Percentiles rank a stretch among this genome's conserved stretches.
Evolutionary conservation across 2,797 vertebrate genomes (phyloP).

Genomic region (Poecilia wingei): DNA sequence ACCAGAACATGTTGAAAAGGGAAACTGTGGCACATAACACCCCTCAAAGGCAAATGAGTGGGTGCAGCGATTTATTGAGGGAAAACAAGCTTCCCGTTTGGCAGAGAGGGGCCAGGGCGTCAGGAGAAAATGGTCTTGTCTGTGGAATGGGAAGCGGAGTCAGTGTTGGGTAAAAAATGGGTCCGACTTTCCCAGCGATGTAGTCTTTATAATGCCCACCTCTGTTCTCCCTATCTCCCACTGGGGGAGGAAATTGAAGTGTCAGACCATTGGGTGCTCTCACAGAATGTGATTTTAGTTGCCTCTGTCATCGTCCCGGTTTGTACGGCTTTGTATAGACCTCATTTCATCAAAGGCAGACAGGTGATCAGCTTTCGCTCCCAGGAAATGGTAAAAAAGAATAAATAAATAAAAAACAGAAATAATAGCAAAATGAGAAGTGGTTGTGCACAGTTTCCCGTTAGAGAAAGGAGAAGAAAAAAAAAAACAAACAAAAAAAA

Average conservation of each 20-base stretch:
- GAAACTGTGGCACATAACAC: slow-evolving; percentile 47
- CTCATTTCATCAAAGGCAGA: slow-evolving; percentile 61
- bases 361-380: slow-evolving; percentile 45
- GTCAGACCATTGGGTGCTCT: slow-evolving; percentile 70
- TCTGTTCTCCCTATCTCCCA: slow-evolving; percentile 75
- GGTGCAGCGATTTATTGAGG: slow-evolving; percentile 56
- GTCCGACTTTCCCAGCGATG: slow-evolving; percentile 54
- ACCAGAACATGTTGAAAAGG: slow-evolving; percentile 38
- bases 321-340: slow-evolving; percentile 60
- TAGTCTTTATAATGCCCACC: slow-evolving; percentile 70
- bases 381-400: slow-evolving; percentile 2
- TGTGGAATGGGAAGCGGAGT: slow-evolving; percentile 44
- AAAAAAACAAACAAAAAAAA: neutral
- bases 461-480: slow-evolving; percentile 2
- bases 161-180: slow-evolving; percentile 64
- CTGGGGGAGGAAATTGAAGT: slow-evolving; percentile 80
- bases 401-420: slow-evolving; percentile 22
- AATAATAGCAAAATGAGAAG: slow-evolving; percentile 35
- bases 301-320: slow-evolving; percentile 53
- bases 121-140: slow-evolving; percentile 71
- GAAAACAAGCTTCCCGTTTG: slow-evolving; percentile 68
- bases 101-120: slow-evolving; percentile 40
- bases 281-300: slow-evolving; percentile 70
- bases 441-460: neutral
- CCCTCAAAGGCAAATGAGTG: slow-evolving; percentile 50